Evolutionary conservation across 2,888 invertebrate genomes (phyloP), one percentile per base, ranked within the genome.

Genomic region (Apodemia hepburni): DNA sequence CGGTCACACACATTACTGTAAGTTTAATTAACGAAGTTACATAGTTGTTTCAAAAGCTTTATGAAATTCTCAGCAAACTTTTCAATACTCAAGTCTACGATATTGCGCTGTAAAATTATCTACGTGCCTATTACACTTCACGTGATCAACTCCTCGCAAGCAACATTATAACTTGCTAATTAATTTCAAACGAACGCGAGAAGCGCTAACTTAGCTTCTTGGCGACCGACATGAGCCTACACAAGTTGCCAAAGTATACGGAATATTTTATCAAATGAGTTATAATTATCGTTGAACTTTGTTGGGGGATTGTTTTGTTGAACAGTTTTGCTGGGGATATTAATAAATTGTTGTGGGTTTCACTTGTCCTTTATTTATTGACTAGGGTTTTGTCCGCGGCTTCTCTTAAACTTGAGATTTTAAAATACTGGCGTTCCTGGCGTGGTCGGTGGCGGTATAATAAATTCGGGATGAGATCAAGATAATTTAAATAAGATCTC

Each of bases 161-260:
- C 58, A 62, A 51, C 58, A 65, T 65, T 65, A 60, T 58, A 62
- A 62, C 65, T 65, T 60, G 58, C 51, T 65, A 65, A 65, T 65
- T 65, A 61, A 65, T 65, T 62, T 65, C 29, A 54, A 61, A 64
- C 62, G 49, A 60, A 60, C 49, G 42, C 29, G 57, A 57, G 15
- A 38, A 58, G 57, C 59, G 29, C 60, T 58, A 61, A 58, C 70
- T 64, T 66, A 68, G 61, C 61, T 59, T 66, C 66, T 65, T 72
- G 73, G 74, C 70, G 68, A 70, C 72, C 73, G 71, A 64, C 66
- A 64, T 69, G 73, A 70, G 69, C 59, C 68, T 62, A 18, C 27
- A 57, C 57, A 57, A 57, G 57, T 57, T 57, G 15, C 29, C 57
- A 57, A 57, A 57, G 57, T 57, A 57, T 27, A 57, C 15, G 8